Base-by-base conservation (phyloP, 1,140 invertebrate species). In the Bombus ignitus region DNA sequence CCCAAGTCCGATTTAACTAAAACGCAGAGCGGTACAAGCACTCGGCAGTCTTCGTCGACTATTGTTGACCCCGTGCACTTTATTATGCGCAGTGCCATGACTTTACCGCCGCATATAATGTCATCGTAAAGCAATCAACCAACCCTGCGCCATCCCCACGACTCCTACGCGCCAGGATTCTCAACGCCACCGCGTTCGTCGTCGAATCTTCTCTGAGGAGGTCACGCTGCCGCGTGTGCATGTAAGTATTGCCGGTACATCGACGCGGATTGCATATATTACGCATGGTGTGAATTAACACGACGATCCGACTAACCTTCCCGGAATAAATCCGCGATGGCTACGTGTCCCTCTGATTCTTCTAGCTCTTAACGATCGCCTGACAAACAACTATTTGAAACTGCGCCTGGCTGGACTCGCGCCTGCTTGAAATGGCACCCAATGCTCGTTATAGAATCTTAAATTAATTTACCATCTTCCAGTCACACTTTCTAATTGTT, bases 51-150 rank as follows among this genome's bases (percentile, higher is more conserved):
- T 59, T 53, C 59, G 53, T 87, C 62, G 74, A 65, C 89, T 89
- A 91, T 92, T 87, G 90, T 89, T 93, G 91, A 92, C 90, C 91
- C 89, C 85, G 73, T 86, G 88, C 88, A 90, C 92, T 94, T 94
- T 94, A 93, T 94, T 94, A 94, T 92, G 81, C 90, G 76, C 84
- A 80, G 65, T 88, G 87, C 89, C 88, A 80, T 92, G 91, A 91
- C 85, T 94, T 93, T 93, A 10, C 35, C 59, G 83, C 90, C 91
- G 91, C 91, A 91, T 93, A 93, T 94, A 93, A 94, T 93, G 92
- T 93, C 92, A 90, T 90, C 92, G 91, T 94, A 94, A 94, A 94
- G 91, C 91, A 93, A 94, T 94, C 92, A 92, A 35, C 68, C 74
- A 59, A 35, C 74, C 74, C 79, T 72, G 68, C 81, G 86, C 77